phyloP scores from a whole-genome alignment of 2,797 vertebrate species.

The Myotis planiceps region DNA sequence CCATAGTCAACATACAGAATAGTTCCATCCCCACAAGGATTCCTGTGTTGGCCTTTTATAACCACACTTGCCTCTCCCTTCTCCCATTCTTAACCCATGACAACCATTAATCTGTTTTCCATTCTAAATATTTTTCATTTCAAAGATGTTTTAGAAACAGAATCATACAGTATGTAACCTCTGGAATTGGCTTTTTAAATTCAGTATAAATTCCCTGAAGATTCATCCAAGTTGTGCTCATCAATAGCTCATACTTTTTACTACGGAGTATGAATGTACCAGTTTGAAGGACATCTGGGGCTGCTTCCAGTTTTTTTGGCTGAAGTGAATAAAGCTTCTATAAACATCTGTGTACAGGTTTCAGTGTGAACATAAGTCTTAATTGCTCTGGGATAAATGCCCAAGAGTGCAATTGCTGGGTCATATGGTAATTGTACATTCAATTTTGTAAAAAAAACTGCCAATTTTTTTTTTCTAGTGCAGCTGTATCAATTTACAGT shows the following conservation, averaged over 20 bases:
- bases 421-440: conserved; percentile 6
- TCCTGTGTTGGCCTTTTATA: not conserved
- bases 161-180: not conserved
- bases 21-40: not conserved
- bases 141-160: not conserved
- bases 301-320: not conserved
- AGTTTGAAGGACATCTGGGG: not conserved
- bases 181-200: not conserved
- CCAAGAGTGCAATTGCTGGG: not conserved
- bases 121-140: not conserved
- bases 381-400: not conserved
- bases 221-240: not conserved
- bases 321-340: not conserved
- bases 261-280: not conserved
- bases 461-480: not conserved
- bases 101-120: not conserved
- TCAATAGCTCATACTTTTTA: not conserved
- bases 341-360: not conserved
- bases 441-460: not conserved
- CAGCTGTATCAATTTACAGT: not conserved
- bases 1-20: not conserved
- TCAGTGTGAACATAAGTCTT: conserved; percentile 15
- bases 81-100: not conserved
- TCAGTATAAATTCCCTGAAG: not conserved
- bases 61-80: not conserved